These are phyloP conservation scores for Phylloscopus whistleri DNA, from an alignment of 2,113 vertebrate species.

Conservation along the genomic window DNA sequence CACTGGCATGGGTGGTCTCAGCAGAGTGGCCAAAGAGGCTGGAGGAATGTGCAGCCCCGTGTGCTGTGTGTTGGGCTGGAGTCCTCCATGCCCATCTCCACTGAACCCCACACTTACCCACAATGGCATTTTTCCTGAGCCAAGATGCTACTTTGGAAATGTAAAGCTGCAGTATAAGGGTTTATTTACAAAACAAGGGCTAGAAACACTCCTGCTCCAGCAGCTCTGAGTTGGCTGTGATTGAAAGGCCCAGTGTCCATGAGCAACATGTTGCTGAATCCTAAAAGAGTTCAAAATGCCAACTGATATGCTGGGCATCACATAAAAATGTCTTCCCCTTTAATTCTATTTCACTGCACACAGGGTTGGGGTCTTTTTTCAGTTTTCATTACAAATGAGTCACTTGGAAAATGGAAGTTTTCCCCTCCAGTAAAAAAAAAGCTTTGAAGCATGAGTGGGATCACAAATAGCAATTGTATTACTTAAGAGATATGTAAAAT, in stretches of 20 bases:
- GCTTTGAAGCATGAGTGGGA: neutral
- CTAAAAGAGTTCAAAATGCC: neutral
- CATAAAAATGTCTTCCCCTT: neutral
- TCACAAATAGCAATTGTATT: slow-evolving; percentile 26
- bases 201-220: neutral
- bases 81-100: accelerated
- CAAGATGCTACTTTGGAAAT: neutral
- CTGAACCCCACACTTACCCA: neutral
- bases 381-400: neutral
- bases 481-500: neutral
- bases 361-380: neutral
- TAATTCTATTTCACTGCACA: neutral
- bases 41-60: accelerated
- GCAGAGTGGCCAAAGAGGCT: neutral
- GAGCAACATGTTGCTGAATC: neutral
- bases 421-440: neutral
- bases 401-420: slow-evolving; percentile 18
- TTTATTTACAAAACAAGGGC: neutral
- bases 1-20: accelerated
- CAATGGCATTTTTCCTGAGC: neutral
- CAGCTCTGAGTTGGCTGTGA: neutral
- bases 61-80: neutral
- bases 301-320: accelerated
- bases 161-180: neutral
- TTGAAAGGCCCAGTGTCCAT: accelerated